Percentiles rank a stretch among this genome's conserved stretches.
phyloP scores from a whole-genome alignment of 1,140 invertebrate genomes.

The Drosophila sproati region DNA sequence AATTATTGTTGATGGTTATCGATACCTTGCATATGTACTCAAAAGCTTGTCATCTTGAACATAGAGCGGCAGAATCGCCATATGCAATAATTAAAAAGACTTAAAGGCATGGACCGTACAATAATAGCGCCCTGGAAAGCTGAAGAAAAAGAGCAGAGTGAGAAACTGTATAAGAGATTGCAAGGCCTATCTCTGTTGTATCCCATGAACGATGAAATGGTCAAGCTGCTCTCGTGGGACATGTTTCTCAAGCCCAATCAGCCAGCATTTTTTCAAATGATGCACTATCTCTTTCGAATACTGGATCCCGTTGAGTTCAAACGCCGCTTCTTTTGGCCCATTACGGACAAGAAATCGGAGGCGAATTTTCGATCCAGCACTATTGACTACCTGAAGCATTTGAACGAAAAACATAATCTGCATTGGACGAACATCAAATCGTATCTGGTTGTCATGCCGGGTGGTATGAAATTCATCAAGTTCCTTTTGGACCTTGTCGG shows the following conservation, averaged over 20 bases:
- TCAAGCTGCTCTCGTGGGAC: constrained; percentile 72
- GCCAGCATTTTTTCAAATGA: constrained; percentile 85
- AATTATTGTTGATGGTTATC: not conserved
- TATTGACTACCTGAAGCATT: constrained; percentile 73
- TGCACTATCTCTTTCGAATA: constrained; percentile 85
- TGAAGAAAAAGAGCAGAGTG: constrained; percentile 77
- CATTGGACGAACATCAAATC: constrained; percentile 73
- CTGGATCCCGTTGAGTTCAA: constrained; percentile 84
- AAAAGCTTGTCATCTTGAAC: constrained; percentile 7
- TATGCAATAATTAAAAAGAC: not conserved
- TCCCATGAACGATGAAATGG: constrained; percentile 65
- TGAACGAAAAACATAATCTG: constrained; percentile 79
- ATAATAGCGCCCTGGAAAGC: constrained; percentile 73
- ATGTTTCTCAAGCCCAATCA: constrained; percentile 86
- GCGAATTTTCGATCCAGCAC: constrained; percentile 83
- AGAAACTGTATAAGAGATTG: constrained; percentile 64
- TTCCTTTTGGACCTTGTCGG: constrained; percentile 72
- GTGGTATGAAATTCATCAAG: constrained; percentile 79
- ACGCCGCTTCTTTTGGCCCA: constrained; percentile 85
- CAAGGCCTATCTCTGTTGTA: constrained; percentile 62
- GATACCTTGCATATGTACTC: constrained; percentile 14
- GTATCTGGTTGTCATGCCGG: constrained; percentile 81
- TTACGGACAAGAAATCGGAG: constrained; percentile 85
- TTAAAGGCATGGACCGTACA: constrained; percentile 68
- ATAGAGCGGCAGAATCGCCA: constrained; percentile 13